Percentiles rank a stretch among this genome's conserved stretches.
These are phyloP conservation scores for Drosophila barbarae DNA, from an alignment of 2,888 invertebrate species.

Conservation along the genomic window DNA sequence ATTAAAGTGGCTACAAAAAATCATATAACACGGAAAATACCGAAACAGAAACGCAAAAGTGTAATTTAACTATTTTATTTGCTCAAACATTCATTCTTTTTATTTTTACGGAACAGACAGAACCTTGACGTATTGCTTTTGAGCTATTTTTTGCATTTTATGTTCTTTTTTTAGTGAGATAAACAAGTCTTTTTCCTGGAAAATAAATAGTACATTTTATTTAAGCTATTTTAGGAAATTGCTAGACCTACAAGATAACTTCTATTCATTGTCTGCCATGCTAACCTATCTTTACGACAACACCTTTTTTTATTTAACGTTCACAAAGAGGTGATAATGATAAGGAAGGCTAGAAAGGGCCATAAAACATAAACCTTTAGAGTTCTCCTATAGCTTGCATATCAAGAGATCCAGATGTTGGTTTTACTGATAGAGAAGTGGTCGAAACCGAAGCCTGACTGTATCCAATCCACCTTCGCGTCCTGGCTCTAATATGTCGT, in stretches of 20 bases:
- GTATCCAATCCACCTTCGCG: constrained; percentile 50
- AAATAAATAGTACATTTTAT: not conserved
- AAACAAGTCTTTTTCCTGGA: not conserved
- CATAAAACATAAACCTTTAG: constrained; percentile 6
- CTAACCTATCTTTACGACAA: constrained; percentile 2
- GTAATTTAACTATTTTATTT: constrained; percentile 3
- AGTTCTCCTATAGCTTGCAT: not conserved
- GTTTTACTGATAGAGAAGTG: not conserved
- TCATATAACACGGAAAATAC: not conserved
- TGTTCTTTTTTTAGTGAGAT: not conserved
- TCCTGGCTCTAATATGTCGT: constrained; percentile 50
- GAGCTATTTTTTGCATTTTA: constrained; percentile 3
- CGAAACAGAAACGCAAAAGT: not conserved
- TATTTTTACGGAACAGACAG: not conserved
- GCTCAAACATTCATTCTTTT: not conserved
- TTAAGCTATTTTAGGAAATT: not conserved
- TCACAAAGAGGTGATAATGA: constrained; percentile 17
- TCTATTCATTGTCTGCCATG: not conserved
- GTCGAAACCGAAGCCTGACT: constrained; percentile 2
- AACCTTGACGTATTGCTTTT: not conserved
- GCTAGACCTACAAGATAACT: not conserved
- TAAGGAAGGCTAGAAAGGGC: constrained; percentile 4
- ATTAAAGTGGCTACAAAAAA: not conserved
- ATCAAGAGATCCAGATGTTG: constrained; percentile 4
- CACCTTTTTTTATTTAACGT: constrained; percentile 4